Evolutionary conservation across 2,113 vertebrate genomes (phyloP), one percentile per base, ranked within the genome.

Genomic region (Rhinopomastus cyanomelas): DNA sequence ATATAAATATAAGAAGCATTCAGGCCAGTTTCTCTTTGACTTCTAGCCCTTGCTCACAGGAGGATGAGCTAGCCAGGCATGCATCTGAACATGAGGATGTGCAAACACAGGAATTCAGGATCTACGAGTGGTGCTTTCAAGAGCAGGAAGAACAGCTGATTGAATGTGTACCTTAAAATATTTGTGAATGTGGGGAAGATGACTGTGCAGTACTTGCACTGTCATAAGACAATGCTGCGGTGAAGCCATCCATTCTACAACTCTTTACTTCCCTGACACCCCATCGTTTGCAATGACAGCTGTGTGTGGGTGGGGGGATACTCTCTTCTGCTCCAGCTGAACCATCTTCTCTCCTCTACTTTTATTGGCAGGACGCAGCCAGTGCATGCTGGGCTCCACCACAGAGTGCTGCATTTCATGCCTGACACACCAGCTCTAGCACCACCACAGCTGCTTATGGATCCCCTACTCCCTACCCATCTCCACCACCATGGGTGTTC

Each of bases 301-400:
- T 29, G 13, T 0, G 0, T 25, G 34, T 1, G 0, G 13, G 11
- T 6, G n/a, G 1, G 11, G 23, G 27, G 20, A 3, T 73, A 29
- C 60, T 64, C 37, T 12, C 52, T 80, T 73, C 74, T 29, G 25
- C 68, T 74, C 30, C 22, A 9, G 34, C 30, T 32, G 30, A 26
- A 61, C 30, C 39, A 22, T 3, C 60, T 36, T 51, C 46, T 66
- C 11, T 48, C 26, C 3, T 0, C 26, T 26, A 60, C 29, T 48
- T 48, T 30, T 30, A 6, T 6, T 10, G 44, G 22, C 36, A 25
- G 21, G 22, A 14, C 27, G 16, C 42, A 36, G 21, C 16, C 1
- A 2, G 27, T 0, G 2, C 25, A 52, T 6, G 29, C n/a, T 16
- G 7, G 29, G 37, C 57, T 64, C 30, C 30, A 37, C 22, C 0